Base-by-base conservation (phyloP, 2,797 vertebrate genomes). In the Sphenopsis melanotis region DNA sequence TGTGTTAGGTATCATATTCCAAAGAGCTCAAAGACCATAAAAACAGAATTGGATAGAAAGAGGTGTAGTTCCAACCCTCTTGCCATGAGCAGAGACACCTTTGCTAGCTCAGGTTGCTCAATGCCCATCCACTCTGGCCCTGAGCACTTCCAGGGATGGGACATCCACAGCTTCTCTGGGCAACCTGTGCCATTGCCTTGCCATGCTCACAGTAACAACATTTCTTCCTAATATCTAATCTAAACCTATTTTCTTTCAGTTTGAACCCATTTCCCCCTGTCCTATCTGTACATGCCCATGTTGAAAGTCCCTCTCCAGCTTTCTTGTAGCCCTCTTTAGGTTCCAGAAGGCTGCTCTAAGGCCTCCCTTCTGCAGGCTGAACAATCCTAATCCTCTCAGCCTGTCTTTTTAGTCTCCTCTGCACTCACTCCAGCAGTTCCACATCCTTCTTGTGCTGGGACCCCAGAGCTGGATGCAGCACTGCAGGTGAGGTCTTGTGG, bases 371-470 rank as follows among this genome's bases (percentile, higher is more conserved):
- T 64, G 47, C 39, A 52, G 57, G 29, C 44, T 70, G n/a, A 70
- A 19, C 26, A 34, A 27, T 11, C 15, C 44, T 6, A 57, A 52
- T n/a, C 13, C 24, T 64, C 10, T 64, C n/a, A 64, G 65, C 21
- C 64, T 44, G 29, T 39, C 14, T 39, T 64, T 27, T 44, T 26
- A 44, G 23, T 21, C 42, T 83, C 64, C 57, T 52, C n/a, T 89
- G 37, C 18, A 22, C 37, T 70, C 42, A 9, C 12, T 44, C 8
- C 57, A 77, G 19, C 44, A 89, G 44, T 9, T 64, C 29, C 44
- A 39, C 0, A 0, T 14, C 17, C 18, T 39, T 57, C 29, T n/a
- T 27, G 2, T 70, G 15, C n/a, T 0, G 12, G 7, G 10, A 15
- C 7, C 17, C 29, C 42, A 39, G 50, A 39, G n/a, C 57, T 70